phyloP scores from a whole-genome alignment of 2,113 vertebrate genomes.

The Dipodomys ordii region DNA sequence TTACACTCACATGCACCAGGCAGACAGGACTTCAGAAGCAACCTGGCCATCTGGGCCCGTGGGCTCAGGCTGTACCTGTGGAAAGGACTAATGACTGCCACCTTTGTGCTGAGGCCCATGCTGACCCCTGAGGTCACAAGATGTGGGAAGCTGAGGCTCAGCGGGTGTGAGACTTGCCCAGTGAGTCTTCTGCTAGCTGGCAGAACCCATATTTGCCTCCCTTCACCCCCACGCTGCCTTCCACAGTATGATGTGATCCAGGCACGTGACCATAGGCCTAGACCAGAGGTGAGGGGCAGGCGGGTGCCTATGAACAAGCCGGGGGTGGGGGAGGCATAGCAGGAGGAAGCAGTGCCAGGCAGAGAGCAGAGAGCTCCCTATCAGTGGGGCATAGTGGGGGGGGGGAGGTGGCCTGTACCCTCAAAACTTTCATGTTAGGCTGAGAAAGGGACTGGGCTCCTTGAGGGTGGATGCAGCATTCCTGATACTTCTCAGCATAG shows the following conservation, averaged over 20 bases:
- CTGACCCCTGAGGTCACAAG: rapidly evolving
- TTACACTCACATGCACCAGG: too few relatives aligned
- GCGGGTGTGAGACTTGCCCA: background rate
- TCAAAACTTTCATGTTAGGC: background rate
- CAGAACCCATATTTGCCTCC: too few relatives aligned
- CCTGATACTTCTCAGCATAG: rapidly evolving
- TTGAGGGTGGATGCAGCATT: background rate
- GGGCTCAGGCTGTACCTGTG: background rate
- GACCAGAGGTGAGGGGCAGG: background rate
- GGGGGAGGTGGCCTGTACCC: rapidly evolving
- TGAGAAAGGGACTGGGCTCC: background rate
- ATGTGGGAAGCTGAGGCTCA: background rate
- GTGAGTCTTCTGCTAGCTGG: background rate
- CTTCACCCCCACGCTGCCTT: too few relatives aligned
- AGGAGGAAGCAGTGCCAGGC: rapidly evolving
- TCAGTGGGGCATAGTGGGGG: rapidly evolving
- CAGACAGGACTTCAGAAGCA: background rate
- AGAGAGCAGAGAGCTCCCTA: background rate
- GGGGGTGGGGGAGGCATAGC: background rate
- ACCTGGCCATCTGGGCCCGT: rapidly evolving
- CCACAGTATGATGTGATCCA: background rate
- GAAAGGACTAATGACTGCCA: rapidly evolving
- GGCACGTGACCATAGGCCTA: rapidly evolving
- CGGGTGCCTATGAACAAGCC: background rate
- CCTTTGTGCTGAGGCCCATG: background rate